Evolutionary conservation across 2,113 vertebrate genomes (phyloP), one percentile per base, ranked within the genome.

Genomic region (Halichoeres trimaculatus): DNA sequence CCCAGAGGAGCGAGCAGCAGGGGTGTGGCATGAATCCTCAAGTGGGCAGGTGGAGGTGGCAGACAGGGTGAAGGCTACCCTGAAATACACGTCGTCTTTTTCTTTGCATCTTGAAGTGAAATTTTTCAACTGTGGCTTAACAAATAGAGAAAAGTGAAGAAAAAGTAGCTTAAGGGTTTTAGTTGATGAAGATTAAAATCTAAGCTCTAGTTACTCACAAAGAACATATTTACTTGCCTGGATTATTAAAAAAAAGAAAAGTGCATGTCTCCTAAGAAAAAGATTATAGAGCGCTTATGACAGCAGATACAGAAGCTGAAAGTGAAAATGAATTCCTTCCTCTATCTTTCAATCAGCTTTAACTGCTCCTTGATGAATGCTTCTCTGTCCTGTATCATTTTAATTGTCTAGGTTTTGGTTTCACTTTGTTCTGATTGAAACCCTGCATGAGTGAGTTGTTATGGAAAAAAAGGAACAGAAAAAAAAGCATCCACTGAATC

Each of bases 11-110:
- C 93, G 91, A 88, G 89, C 83, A 77, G 88, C 78, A 92, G 94
- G 93, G 94, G 95, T 87, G 96, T 78, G 94, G 96, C 95, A 95
- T 95, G 92, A 93, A 90, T 92, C 91, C 87, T 84, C 84, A 47
- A 84, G 88, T 91, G 91, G 89, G 89, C 90, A 79, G 60, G 65
- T 66, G 50, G 68, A 85, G 56, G 85, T 84, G 75, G 84, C 30
- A 68, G 47, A 78, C 62, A 7, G 57, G 22, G 89, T 84, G 88
- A 82, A 52, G 81, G 80, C 61, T 23, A 23, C 61, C 41, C 30
- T 14, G 40, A 50, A n/a, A 48, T 43, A 52, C 61, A 58, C 40
- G 22, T 34, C 35, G 19, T 34, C 85, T 78, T 78, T 80, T 10
- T 73, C 61, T 73, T 41, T 78, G 76, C 78, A 87, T 91, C 58